These are phyloP conservation scores for Helogale parvula DNA, from an alignment of 2,113 vertebrate genomes.

Conservation along the genomic window DNA sequence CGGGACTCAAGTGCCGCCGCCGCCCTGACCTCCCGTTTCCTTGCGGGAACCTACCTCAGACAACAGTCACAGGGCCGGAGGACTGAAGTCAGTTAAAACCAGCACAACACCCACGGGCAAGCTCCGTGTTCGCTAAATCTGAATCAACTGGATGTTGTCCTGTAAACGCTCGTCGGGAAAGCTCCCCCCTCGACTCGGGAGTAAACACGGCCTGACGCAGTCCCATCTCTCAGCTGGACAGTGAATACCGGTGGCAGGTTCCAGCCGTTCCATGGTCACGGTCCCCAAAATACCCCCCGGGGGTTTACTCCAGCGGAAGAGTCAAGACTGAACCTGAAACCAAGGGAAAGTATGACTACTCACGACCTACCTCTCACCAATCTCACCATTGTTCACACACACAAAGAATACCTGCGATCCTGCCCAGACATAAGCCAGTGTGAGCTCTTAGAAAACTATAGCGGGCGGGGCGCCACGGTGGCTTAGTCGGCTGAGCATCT, in stretches of 20 bases:
- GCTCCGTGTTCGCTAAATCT: neutral
- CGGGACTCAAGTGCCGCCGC: neutral
- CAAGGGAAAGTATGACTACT: neutral
- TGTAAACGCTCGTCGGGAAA: neutral
- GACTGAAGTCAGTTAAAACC: neutral
- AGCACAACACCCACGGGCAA: neutral
- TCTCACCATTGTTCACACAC: neutral
- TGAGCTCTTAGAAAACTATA: neutral
- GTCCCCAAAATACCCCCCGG: neutral
- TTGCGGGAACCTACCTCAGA: neutral
- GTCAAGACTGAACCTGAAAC: constrained; percentile 13
- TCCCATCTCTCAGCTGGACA: neutral
- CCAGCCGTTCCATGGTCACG: neutral
- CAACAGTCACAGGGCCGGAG: neutral
- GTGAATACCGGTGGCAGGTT: neutral
- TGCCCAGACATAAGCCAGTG: neutral
- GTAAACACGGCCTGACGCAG: neutral
- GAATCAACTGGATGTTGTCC: neutral
- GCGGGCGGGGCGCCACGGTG: too few species aligned
- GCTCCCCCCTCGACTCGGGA: neutral
- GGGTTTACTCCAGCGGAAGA: neutral
- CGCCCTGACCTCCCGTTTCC: neutral
- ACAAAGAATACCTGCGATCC: neutral
- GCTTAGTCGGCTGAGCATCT: too few species aligned
- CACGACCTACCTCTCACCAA: neutral